phyloP scores from a whole-genome alignment of 2,888 invertebrate species.

The Flexamia atlantica region DNA sequence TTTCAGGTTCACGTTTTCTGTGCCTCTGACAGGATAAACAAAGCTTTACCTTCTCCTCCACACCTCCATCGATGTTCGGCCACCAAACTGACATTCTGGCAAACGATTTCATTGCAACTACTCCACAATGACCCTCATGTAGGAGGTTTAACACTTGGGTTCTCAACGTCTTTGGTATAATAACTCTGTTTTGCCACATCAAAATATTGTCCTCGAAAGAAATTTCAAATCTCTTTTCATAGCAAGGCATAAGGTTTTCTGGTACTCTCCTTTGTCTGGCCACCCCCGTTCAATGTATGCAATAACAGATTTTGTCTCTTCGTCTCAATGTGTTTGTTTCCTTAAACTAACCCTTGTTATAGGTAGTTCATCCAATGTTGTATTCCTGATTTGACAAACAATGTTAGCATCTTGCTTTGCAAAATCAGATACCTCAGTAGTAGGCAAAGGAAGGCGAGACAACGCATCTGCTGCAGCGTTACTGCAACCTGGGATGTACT shows the following conservation, averaged over 20 bases:
- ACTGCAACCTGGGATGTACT: not conserved
- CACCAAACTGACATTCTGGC: constrained; percentile 5
- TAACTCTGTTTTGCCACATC: constrained; percentile 14
- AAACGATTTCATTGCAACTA: constrained; percentile 1
- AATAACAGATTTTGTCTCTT: too few relatives aligned
- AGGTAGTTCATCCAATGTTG: not conserved
- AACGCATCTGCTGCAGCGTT: not conserved
- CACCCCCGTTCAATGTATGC: too few relatives aligned
- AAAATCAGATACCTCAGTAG: not conserved
- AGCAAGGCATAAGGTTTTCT: too few relatives aligned
- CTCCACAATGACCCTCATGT: not conserved
- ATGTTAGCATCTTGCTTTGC: not conserved
- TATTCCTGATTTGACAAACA: not conserved
- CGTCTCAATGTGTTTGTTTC: not conserved
- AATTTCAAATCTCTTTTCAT: too few relatives aligned
- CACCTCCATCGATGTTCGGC: not conserved
- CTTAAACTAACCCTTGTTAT: constrained; percentile 21
- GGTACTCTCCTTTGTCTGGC: too few relatives aligned
- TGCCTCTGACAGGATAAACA: not conserved
- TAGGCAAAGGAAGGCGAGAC: not conserved
- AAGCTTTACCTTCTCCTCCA: too few relatives aligned
- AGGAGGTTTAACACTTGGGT: not conserved
- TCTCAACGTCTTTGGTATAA: not conserved
- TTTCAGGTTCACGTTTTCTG: not conserved
- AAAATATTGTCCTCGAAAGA: constrained; percentile 15